A percentile compares a stretch with the other conserved stretches of the same genome.
Conservation (phyloP, 2,113 vertebrate genomes). For the Rattus rattus region DNA sequence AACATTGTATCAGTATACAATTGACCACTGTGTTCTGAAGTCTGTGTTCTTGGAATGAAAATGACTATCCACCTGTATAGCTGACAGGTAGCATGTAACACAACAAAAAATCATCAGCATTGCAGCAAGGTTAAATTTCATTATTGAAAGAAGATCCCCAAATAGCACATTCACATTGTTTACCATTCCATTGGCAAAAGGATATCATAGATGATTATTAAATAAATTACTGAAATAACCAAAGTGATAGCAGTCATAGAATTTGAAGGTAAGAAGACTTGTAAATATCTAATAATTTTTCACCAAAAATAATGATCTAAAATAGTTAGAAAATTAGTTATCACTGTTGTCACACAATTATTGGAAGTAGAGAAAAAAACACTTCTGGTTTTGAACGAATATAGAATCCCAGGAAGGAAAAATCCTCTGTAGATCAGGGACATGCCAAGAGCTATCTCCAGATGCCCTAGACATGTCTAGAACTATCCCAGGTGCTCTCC, state of each 20-base stretch:
- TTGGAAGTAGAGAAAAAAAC: background rate
- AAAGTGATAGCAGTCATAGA: background rate
- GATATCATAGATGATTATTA: background rate
- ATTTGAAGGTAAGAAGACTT: slow-evolving; percentile 45
- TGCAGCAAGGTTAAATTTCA: slow-evolving; percentile 10
- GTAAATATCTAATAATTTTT: slow-evolving; percentile 2
- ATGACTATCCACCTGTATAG: background rate
- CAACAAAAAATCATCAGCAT: background rate
- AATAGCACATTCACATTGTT: slow-evolving; percentile 14
- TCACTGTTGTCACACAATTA: background rate
- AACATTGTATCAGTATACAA: background rate
- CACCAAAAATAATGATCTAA: background rate
- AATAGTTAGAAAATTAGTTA: background rate
- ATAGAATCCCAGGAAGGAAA: background rate
- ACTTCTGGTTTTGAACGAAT: background rate
- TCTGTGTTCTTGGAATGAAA: slow-evolving; percentile 46
- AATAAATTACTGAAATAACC: slow-evolving; percentile 53
- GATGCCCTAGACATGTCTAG: background rate
- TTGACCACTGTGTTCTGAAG: background rate
- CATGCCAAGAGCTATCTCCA: background rate
- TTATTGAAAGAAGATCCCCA: slow-evolving; percentile 25
- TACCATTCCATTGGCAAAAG: slow-evolving; percentile 53
- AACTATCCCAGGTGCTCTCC: background rate
- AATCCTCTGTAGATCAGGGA: background rate
- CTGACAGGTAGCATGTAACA: background rate